These are phyloP conservation scores for Synanthedon myopaeformis DNA, from an alignment of 2,888 invertebrate genomes.

Conservation along the genomic window DNA sequence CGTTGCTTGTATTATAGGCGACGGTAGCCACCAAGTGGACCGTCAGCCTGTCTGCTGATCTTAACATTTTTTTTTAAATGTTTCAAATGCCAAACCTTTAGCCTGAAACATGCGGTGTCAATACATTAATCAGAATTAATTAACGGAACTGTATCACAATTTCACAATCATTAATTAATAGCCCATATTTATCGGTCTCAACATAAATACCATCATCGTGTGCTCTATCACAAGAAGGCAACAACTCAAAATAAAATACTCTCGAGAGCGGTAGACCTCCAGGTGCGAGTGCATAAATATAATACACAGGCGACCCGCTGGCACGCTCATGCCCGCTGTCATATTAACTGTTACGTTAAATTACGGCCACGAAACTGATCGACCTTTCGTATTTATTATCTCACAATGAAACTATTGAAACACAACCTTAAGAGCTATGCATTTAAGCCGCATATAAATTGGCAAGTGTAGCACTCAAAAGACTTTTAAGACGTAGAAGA, in stretches of 20 bases:
- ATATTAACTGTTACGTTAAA: conserved; percentile 71
- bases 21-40: no score
- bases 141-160: conserved; percentile 61
- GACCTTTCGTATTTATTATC: conserved; percentile 51
- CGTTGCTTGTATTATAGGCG: no score
- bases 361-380: conserved; percentile 59
- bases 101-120: conserved; percentile 1
- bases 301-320: conserved; percentile 64
- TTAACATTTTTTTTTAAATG: no score
- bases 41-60: no score
- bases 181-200: conserved; percentile 54
- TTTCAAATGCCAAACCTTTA: no score
- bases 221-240: conserved; percentile 53
- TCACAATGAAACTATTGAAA: conserved; percentile 3
- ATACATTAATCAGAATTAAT: conserved; percentile 55
- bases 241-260: conserved; percentile 58
- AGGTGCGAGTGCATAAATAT: conserved; percentile 70
- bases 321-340: conserved; percentile 66
- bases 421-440: background rate
- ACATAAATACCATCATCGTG: conserved; percentile 53
- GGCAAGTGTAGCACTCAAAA: conserved; percentile 6
- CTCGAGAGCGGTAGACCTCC: conserved; percentile 51
- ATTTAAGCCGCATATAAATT: background rate
- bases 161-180: conserved; percentile 64
- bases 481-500: conserved; percentile 16